Percentiles rank a stretch among this genome's conserved stretches.
These are phyloP conservation scores for Rhingia rostrata DNA, from an alignment of 2,888 invertebrate species.

Conservation along the genomic window DNA sequence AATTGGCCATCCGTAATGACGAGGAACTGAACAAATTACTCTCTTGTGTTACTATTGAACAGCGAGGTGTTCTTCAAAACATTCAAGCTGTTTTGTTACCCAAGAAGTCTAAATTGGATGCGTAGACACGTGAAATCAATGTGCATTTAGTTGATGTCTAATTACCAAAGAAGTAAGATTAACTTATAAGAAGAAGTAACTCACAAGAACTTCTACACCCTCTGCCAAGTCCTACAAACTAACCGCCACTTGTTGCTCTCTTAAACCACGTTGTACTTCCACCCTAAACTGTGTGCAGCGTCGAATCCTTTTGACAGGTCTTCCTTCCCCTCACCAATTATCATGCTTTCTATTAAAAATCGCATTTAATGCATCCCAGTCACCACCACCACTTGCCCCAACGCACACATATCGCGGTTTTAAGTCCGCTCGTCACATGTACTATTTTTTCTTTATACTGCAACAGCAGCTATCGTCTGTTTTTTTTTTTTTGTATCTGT, in stretches of 20 bases:
- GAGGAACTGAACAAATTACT: slow-evolving; percentile 91
- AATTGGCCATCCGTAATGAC: slow-evolving; percentile 84
- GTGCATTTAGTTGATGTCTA: background rate
- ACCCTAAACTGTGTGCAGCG: no score
- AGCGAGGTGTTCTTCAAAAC: slow-evolving; percentile 93
- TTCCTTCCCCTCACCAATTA: background rate
- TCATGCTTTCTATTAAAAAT: slow-evolving; percentile 1
- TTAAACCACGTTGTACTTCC: background rate
- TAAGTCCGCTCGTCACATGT: slow-evolving; percentile 32
- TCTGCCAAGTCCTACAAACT: no score
- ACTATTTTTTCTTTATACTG: slow-evolving; percentile 35
- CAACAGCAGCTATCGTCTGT: slow-evolving; percentile 34
- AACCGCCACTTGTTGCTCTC: no score
- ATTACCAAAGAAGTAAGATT: no score
- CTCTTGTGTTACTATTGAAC: slow-evolving; percentile 81
- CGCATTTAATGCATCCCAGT: slow-evolving; percentile 8
- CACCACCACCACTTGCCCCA: background rate
- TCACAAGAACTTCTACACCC: no score
- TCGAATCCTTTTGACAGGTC: slow-evolving; percentile 7
- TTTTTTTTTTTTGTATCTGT: slow-evolving; percentile 10
- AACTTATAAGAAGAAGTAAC: no score
- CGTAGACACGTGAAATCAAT: background rate
- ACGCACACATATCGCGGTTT: slow-evolving; percentile 17
- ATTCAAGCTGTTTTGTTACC: slow-evolving; percentile 90
- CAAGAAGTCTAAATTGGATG: slow-evolving; percentile 84